Evolutionary conservation across 2,888 invertebrate genomes (phyloP).

Genomic region (Capitulum mitella): DNA sequence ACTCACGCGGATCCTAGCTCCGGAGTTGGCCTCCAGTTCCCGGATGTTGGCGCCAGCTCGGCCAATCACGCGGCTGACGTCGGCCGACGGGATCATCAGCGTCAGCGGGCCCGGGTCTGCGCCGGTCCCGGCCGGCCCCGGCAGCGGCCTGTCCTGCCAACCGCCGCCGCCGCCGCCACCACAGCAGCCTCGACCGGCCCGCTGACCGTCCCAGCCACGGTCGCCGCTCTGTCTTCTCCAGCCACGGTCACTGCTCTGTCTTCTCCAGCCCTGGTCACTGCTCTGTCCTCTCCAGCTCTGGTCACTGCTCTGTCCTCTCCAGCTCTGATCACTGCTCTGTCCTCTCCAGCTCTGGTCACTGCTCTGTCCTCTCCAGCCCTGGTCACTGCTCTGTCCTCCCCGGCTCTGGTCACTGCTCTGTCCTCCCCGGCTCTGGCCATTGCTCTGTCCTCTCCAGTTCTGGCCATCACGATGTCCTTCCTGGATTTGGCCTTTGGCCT

Average conservation of each 20-base stretch:
- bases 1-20: conserved; percentile 10
- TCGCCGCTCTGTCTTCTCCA: not conserved
- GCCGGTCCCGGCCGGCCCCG: not conserved
- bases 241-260: not conserved
- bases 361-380: not conserved
- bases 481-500: too few relatives aligned
- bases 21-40: conserved; percentile 9
- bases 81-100: not conserved
- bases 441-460: not conserved
- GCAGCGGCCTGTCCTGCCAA: not conserved
- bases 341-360: not conserved
- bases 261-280: not conserved
- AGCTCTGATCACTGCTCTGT: not conserved
- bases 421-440: not conserved
- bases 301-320: not conserved
- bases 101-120: not conserved
- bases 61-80: conserved; percentile 19
- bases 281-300: not conserved
- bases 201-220: not conserved
- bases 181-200: not conserved
- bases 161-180: not conserved
- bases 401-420: not conserved
- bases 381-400: not conserved
- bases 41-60: conserved; percentile 11
- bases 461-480: too few relatives aligned